phyloP scores from a whole-genome alignment of 2,888 invertebrate genomes.

The Xestoiulus laeticollis region DNA sequence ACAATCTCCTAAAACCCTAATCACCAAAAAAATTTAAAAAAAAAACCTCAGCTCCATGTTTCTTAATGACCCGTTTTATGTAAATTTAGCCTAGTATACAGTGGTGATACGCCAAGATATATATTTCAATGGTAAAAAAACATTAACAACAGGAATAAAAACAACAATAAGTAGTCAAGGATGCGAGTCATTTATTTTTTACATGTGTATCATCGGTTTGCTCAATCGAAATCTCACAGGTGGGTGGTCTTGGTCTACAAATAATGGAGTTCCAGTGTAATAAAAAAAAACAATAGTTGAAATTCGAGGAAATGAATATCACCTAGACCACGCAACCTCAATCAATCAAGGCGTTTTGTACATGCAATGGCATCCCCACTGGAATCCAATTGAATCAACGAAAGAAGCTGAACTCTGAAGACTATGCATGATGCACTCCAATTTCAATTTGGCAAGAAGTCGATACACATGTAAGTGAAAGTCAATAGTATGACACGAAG shows the following conservation, averaged over 20 bases:
- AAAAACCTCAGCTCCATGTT: no score
- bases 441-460: conserved; percentile 31
- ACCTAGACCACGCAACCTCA: conserved; percentile 24
- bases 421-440: neutral
- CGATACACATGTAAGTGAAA: neutral
- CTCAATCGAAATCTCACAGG: neutral
- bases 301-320: neutral
- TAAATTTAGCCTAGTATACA: no score
- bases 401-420: neutral
- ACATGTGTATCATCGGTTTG: neutral
- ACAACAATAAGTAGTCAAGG: neutral
- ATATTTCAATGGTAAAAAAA: no score
- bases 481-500: neutral
- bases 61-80: no score
- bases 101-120: no score
- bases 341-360: neutral
- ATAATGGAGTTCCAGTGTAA: neutral
- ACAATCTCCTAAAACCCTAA: neutral
- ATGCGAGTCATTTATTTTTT: neutral
- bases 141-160: neutral
- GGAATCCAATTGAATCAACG: neutral
- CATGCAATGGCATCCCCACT: conserved; percentile 11
- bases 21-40: neutral
- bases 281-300: neutral
- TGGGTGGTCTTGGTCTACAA: neutral